A percentile compares a stretch with the other conserved stretches of the same genome.
phyloP scores from a whole-genome alignment of 2,113 vertebrate species.

The Gavia stellata region DNA sequence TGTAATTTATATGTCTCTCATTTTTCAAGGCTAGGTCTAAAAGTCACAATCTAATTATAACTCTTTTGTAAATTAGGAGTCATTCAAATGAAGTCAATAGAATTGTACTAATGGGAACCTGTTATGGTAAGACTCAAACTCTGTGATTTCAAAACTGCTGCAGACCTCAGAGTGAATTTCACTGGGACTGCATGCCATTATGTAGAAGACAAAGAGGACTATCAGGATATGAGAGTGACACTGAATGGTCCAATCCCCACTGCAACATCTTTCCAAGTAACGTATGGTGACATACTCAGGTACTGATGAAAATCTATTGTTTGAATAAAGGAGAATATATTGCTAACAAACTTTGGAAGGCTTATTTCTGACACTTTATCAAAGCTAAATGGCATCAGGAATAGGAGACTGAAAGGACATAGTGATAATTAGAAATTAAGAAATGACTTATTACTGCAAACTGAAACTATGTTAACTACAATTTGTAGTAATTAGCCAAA shows the following conservation, averaged over 20 bases:
- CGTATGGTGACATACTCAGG: neutral
- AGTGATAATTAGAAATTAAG: constrained; percentile 5
- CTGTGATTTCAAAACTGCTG: neutral
- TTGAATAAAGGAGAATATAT: neutral
- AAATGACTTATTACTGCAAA: neutral
- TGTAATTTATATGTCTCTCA: neutral
- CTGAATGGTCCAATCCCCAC: neutral
- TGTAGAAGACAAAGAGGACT: neutral
- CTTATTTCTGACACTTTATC: neutral
- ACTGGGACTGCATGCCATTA: neutral
- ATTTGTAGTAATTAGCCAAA: constrained; percentile 54
- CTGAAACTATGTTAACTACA: constrained; percentile 43
- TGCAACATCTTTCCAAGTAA: neutral
- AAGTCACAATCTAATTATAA: neutral
- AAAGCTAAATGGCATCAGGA: neutral
- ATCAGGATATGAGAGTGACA: neutral
- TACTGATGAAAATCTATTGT: neutral
- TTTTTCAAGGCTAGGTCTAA: neutral
- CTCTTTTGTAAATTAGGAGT: neutral
- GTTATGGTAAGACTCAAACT: neutral
- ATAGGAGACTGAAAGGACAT: neutral
- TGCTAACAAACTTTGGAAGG: neutral
- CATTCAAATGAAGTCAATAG: neutral
- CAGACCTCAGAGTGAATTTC: neutral
- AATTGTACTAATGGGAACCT: neutral